phyloP scores from a whole-genome alignment of 2,113 vertebrate genomes.

The Coracopsis vasa region DNA sequence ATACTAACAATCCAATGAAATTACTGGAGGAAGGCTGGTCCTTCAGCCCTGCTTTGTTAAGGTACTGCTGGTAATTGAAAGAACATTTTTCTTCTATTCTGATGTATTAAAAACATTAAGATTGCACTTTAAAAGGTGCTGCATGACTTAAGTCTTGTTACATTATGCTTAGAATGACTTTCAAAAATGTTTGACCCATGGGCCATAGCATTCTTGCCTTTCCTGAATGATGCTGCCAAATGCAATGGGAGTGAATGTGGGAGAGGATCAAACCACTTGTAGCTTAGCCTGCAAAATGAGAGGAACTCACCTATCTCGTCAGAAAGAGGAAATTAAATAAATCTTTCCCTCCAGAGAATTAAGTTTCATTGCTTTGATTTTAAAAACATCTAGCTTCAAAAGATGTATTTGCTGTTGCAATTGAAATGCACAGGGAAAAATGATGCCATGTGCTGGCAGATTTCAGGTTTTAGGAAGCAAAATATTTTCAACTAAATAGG shows the following conservation, averaged over 20 bases:
- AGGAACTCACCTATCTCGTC: not conserved
- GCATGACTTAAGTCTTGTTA: not conserved
- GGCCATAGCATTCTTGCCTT: not conserved
- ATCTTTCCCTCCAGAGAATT: not conserved
- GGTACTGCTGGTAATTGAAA: not conserved
- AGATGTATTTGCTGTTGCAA: not conserved
- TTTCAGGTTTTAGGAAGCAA: not conserved
- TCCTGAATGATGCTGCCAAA: not conserved
- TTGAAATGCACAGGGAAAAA: not conserved
- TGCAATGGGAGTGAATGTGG: not conserved
- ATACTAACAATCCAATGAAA: fast-evolving
- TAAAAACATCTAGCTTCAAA: not conserved
- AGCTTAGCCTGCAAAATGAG: not conserved
- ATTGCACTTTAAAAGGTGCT: not conserved
- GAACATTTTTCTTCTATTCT: not conserved
- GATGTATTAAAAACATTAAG: not conserved
- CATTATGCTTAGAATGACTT: not conserved
- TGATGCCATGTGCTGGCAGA: not conserved
- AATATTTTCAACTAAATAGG: not conserved
- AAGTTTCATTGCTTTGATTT: not conserved
- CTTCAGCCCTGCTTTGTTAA: fast-evolving
- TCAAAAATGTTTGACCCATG: fast-evolving
- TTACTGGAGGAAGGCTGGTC: not conserved
- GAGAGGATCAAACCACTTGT: not conserved
- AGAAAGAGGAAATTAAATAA: not conserved